phyloP scores from a whole-genome alignment of 2,113 vertebrate genomes.

The Atrichornis clamosus region DNA sequence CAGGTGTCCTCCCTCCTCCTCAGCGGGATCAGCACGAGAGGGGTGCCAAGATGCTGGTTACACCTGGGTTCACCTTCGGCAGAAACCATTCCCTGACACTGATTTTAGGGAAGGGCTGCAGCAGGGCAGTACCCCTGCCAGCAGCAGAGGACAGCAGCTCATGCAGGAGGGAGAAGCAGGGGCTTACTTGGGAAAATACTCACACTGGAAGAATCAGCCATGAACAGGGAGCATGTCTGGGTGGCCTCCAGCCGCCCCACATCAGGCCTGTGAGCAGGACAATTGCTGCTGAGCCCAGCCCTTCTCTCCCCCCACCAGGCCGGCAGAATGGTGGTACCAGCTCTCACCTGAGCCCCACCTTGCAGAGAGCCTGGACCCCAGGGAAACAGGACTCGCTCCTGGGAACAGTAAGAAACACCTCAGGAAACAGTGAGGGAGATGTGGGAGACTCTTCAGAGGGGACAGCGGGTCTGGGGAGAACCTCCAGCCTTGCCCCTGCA shows the following conservation, averaged over 20 bases:
- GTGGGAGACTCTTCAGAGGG: not conserved
- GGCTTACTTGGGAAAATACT: not conserved
- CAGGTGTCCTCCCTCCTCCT: not conserved
- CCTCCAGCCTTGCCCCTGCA: not conserved
- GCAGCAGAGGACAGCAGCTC: accelerated
- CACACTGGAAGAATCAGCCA: not conserved
- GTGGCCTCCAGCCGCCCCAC: not conserved
- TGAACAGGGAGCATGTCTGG: accelerated
- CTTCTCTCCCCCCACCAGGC: not conserved
- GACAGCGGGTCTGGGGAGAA: not conserved
- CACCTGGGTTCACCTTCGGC: not conserved
- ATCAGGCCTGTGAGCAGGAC: accelerated
- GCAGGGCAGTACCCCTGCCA: accelerated
- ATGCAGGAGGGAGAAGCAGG: not conserved
- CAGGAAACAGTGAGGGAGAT: not conserved
- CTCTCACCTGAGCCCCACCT: not conserved
- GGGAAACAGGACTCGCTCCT: not conserved
- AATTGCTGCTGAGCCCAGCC: accelerated
- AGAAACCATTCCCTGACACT: not conserved
- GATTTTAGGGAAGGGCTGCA: not conserved
- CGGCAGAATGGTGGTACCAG: accelerated
- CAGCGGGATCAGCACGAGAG: not conserved
- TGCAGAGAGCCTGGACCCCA: not conserved
- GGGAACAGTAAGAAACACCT: not conserved
- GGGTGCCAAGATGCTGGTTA: not conserved